Conservation (phyloP, 35 echinoderm and acorn worm genomes). For the Apostichopus japonicus region DNA sequence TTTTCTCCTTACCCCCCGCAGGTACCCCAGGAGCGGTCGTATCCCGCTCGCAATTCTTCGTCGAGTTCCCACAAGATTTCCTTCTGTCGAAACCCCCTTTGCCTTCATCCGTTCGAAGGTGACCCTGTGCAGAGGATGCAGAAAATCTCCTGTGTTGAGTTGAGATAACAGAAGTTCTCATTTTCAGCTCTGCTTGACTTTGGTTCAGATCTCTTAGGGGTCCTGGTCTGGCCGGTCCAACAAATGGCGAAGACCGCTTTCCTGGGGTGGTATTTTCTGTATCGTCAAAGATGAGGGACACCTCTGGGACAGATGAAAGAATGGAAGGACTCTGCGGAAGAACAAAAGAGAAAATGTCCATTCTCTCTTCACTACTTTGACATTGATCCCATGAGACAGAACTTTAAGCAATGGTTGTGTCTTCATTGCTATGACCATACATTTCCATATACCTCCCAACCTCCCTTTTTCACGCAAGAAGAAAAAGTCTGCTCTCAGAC, state of each 20-base stretch:
- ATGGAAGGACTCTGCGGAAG: constrained; percentile 76
- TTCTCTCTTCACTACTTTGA: too few species aligned
- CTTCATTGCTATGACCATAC: too few species aligned
- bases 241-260: background rate
- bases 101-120: background rate
- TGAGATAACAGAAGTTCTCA: background rate
- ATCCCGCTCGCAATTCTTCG: too few species aligned
- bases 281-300: constrained; percentile 87
- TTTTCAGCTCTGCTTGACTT: constrained; percentile 16
- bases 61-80: background rate
- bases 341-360: background rate
- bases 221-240: constrained; percentile 50
- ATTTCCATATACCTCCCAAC: too few species aligned
- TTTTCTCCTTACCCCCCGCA: background rate
- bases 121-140: background rate
- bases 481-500: too few species aligned
- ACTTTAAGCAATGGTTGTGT: too few species aligned
- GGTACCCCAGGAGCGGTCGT: background rate
- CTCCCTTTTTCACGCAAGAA: too few species aligned
- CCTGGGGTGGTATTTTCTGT: constrained; percentile 12
- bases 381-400: too few species aligned
- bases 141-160: background rate
- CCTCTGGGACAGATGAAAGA: constrained; percentile 87
- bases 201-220: constrained; percentile 68
- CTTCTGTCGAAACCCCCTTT: background rate